Evolutionary conservation across 2,888 invertebrate genomes (phyloP).

Genomic region (Temnothorax rugatulus): DNA sequence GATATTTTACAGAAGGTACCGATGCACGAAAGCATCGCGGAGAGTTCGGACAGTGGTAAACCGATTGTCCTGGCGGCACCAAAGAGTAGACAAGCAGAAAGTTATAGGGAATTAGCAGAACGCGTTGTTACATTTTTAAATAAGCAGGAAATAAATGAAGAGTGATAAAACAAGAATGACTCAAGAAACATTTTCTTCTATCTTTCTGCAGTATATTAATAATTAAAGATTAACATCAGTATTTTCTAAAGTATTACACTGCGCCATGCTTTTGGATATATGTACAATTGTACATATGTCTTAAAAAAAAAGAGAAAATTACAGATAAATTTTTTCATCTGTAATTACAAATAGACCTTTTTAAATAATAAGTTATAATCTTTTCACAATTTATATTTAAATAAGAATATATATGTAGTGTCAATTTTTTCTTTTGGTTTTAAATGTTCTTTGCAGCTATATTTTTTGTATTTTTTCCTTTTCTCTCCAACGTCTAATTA

Average conservation of each 20-base stretch:
- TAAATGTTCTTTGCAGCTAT: neutral
- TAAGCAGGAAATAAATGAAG: conserved; percentile 69
- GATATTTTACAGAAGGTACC: conserved; percentile 91
- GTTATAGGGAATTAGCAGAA: conserved; percentile 82
- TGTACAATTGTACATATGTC: too few species aligned
- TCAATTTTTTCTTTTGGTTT: neutral
- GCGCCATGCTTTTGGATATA: neutral
- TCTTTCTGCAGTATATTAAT: neutral
- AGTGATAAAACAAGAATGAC: conserved; percentile 27
- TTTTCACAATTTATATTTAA: neutral
- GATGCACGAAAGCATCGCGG: conserved; percentile 90
- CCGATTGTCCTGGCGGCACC: conserved; percentile 92
- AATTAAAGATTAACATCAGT: too few species aligned
- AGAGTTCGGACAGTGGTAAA: conserved; percentile 91
- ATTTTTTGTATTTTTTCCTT: too few species aligned
- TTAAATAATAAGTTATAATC: neutral
- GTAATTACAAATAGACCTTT: too few species aligned
- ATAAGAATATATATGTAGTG: neutral
- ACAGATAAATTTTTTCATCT: neutral
- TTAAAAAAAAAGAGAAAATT: neutral
- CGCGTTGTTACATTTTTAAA: conserved; percentile 78
- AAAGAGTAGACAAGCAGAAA: conserved; percentile 85
- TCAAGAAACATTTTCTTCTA: neutral
- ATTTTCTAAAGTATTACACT: too few species aligned
- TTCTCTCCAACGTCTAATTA: neutral